A percentile compares a stretch with the other conserved stretches of the same genome.
These are phyloP conservation scores for Petrolisthes manimaculis DNA, from an alignment of 2,888 invertebrate genomes.

Conservation along the genomic window DNA sequence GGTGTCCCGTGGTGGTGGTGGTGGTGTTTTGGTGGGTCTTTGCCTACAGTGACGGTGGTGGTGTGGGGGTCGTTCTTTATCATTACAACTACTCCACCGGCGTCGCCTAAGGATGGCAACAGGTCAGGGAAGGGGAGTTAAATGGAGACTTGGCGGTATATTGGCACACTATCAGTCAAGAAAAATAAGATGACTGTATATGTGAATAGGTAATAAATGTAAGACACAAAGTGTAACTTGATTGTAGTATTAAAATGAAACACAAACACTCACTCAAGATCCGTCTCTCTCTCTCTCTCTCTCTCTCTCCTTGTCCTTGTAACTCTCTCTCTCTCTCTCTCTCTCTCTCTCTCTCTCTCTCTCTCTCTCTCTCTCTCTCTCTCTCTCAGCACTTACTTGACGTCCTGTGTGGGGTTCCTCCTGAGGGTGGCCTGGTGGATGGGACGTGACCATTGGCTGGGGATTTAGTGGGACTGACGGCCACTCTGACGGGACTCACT, in stretches of 20 bases:
- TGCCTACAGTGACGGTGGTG: conserved; percentile 31
- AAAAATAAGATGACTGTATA: background rate
- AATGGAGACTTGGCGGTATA: too few species aligned
- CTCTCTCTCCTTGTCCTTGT: too few species aligned
- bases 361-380: too few species aligned
- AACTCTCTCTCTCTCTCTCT: too few species aligned
- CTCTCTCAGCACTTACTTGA: conserved; percentile 6
- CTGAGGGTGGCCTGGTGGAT: background rate
- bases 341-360: too few species aligned
- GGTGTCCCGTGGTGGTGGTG: background rate
- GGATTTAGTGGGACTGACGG: background rate
- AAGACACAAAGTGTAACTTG: too few species aligned
- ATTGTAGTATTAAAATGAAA: too few species aligned
- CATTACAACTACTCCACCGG: conserved; percentile 29
- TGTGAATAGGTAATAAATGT: too few species aligned
- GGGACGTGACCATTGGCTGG: background rate
- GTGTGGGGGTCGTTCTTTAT: conserved; percentile 22
- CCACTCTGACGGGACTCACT: conserved; percentile 22
- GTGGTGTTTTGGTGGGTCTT: conserved; percentile 1
- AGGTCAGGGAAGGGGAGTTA: background rate
- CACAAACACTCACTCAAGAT: too few species aligned
- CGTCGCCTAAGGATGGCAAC: background rate
- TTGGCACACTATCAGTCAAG: background rate
- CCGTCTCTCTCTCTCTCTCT: too few species aligned
- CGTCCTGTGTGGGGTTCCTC: background rate